Percentiles rank a stretch among this genome's conserved stretches.
phyloP scores from a whole-genome alignment of 1,140 invertebrate species.

The Phymorhynchus buccinoides region DNA sequence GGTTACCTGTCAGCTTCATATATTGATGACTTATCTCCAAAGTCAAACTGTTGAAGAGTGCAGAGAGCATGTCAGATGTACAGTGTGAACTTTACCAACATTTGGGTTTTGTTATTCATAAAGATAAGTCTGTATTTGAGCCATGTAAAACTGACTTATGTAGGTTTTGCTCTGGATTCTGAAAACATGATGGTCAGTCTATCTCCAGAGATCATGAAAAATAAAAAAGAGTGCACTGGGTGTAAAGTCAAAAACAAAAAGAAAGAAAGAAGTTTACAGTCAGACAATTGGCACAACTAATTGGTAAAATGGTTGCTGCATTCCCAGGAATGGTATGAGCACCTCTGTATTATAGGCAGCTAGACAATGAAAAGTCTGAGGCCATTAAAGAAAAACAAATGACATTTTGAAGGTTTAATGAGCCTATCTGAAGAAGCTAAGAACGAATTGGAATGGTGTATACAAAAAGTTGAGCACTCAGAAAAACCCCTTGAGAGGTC shows the following conservation, averaged over 20 bases:
- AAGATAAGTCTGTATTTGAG: background rate
- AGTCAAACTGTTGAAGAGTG: slow-evolving; percentile 41
- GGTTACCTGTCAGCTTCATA: slow-evolving; percentile 42
- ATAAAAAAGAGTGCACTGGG: background rate
- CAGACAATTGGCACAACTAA: background rate
- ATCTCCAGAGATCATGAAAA: background rate
- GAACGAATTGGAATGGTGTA: background rate
- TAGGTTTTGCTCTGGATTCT: background rate
- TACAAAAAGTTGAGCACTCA: background rate
- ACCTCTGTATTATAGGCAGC: background rate
- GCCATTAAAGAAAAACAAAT: background rate
- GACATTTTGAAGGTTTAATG: background rate
- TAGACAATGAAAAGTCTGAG: background rate
- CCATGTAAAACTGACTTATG: background rate
- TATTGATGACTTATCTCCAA: slow-evolving; percentile 47
- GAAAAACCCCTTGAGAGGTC: background rate
- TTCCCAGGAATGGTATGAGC: background rate
- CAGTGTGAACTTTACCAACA: slow-evolving; percentile 26
- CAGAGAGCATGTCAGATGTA: slow-evolving; percentile 39
- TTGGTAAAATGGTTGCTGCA: background rate
- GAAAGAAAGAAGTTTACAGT: background rate
- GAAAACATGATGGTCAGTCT: background rate
- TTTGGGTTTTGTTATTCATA: slow-evolving; percentile 49
- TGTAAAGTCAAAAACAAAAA: too few species aligned
- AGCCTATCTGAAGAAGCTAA: background rate